Base-by-base conservation (phyloP, 2,888 invertebrate species). In the Nycteola revayana region DNA sequence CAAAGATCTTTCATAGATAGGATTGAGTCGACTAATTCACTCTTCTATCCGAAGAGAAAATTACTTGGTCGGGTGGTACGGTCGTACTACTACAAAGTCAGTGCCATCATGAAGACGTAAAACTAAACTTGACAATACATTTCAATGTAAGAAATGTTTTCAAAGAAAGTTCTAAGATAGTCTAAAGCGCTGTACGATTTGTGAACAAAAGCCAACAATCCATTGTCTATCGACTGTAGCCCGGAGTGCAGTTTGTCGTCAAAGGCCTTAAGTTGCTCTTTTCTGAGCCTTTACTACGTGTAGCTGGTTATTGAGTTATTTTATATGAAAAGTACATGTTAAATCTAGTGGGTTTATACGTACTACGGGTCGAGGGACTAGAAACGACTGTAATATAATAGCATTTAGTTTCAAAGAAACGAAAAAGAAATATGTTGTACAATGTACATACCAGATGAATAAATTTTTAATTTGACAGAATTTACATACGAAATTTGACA, bases 181-280 rank as follows among this genome's bases (percentile, higher is more conserved):
- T 64, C 52, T 44, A 45, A 49, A 72, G 71, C 65, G 67, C 70
- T 83, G 74, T 78, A 75, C 76, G 75, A 77, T 80, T 76, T 76
- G 66, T 61, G 72, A 79, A 82, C 79, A 82, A 82, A 82, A 76
- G 75, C 66, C 71, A 79, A 80, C 81, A 81, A 75, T 79, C 76
- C 72, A 78, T 82, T 83, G 82, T 83, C 75, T 80, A 83, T 81
- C 72, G 83, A 78, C 75, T 80, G 74, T 75, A 71, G 75, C 75
- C 73, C 42, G 51, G 64, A 79, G 79, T 75, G 83, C 72, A 79
- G 76, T 82, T 80, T 77, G 78, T 80, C 71, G 75, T 84, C 84
- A 82, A 82, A 84, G 75, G 64, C 70, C 63, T 65, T 69, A 74
- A 73, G 65, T 68, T 67, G 67, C 60, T 66, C 70, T 65, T 71